These are phyloP conservation scores for Tryphoninae sp. DNA, from an alignment of 2,888 invertebrate species.

Conservation along the genomic window DNA sequence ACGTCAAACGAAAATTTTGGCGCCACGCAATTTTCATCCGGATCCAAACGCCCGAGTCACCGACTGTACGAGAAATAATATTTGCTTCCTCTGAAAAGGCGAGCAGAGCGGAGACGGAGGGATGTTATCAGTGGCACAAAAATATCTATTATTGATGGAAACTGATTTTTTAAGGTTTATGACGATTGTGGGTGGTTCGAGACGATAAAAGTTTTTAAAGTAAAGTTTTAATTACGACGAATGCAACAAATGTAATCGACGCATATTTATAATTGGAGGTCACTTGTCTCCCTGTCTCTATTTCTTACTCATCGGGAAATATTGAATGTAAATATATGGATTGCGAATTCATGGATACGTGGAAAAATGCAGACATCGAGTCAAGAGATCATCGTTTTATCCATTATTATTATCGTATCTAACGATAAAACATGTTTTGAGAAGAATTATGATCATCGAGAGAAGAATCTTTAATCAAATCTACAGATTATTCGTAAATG, in stretches of 20 bases:
- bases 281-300: slow-evolving; percentile 9
- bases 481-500: not conserved
- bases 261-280: slow-evolving; percentile 42
- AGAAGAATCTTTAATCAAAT: not conserved
- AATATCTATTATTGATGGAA: slow-evolving; percentile 17
- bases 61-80: slow-evolving; percentile 70
- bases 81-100: slow-evolving; percentile 59
- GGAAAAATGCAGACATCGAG: not conserved
- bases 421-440: not conserved
- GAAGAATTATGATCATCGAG: not conserved
- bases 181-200: not conserved
- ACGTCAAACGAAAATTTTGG: slow-evolving; percentile 56
- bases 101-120: not conserved
- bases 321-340: not conserved
- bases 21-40: slow-evolving; percentile 12
- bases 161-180: not conserved
- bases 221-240: slow-evolving; percentile 1
- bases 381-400: not conserved
- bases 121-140: slow-evolving; percentile 10
- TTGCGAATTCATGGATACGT: not conserved
- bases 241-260: not conserved
- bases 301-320: not conserved
- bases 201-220: not conserved
- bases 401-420: not conserved
- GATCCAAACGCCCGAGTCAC: slow-evolving; percentile 51